Evolutionary conservation across 2,888 invertebrate genomes (phyloP), one percentile per base, ranked within the genome.

Genomic region (Scaptomyza flava): DNA sequence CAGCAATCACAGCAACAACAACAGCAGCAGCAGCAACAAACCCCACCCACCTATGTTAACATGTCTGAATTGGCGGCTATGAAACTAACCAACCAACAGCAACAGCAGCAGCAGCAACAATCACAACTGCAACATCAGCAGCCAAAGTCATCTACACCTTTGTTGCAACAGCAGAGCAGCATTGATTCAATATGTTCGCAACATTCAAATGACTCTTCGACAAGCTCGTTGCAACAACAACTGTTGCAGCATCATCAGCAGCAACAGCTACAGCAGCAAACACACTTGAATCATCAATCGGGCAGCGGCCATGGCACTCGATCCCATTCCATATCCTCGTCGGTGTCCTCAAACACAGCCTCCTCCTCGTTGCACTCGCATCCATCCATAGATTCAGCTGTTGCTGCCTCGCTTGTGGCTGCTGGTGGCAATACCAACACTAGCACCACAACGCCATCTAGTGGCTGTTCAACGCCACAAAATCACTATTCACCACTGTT

Each of bases 41-140:
- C 86, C 45, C 95, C 96, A 92, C 97, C 97, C 27, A 94, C 97
- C 89, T 98, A 98, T 92, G 97, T 97, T 87, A 98, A 98, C 91
- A 97, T 97, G 97, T 96, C 96, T 74, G 97, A 98, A 91, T 92
- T 97, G 90, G 97, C 97, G 45, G 96, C 96, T 11, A 94, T 93
- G 92, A 96, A 93, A 93, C 95, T 92, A 92, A 96, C 67, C 92
- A 94, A 81, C 93, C 90, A 94, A 91, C 91, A 89, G 50, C 79
- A 81, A 5, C 71, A 74, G n/a, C 82, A 84, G 6, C 71, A 74
- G n/a, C 82, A 84, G 6, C 79, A 77, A 12, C 81, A 76, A 47
- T 71, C 72, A 9, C 77, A 76, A 3, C 72, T 64, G 34, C 78
- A 72, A 6, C 77, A 68, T 30, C 74, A 76, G 14, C 70, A 77